Evolutionary conservation across 1,140 invertebrate genomes (phyloP).

Genomic region (Achatina immaculata): DNA sequence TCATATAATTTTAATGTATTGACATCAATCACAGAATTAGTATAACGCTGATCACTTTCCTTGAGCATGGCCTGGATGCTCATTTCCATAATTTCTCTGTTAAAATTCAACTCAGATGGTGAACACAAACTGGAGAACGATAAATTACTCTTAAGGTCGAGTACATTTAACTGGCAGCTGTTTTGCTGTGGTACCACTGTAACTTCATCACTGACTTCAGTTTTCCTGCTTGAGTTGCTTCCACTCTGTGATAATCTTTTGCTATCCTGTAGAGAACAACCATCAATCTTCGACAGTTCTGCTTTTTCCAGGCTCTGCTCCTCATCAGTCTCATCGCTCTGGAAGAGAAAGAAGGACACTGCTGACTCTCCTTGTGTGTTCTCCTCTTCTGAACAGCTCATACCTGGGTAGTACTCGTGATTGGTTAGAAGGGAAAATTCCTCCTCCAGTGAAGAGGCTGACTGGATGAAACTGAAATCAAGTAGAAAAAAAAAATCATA

Average conservation of each 20-base stretch:
- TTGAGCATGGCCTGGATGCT: background rate
- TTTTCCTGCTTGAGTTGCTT: background rate
- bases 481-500: no score
- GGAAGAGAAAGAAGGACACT: background rate
- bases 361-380: background rate
- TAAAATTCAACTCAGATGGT: background rate
- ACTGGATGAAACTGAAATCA: background rate
- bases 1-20: background rate
- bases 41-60: background rate
- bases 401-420: conserved; percentile 15
- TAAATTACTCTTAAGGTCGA: background rate
- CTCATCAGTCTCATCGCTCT: background rate
- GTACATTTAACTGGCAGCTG: no score
- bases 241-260: background rate
- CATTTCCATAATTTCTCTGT: background rate
- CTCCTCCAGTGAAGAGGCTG: background rate
- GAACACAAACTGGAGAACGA: background rate
- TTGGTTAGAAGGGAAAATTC: conserved; percentile 2
- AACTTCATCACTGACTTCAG: background rate
- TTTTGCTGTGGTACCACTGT: background rate
- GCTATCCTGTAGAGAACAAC: background rate
- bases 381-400: background rate
- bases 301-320: background rate
- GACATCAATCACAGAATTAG: background rate
- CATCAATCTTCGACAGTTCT: background rate